phyloP scores from a whole-genome alignment of 2,888 invertebrate genomes.

The Hydrotaea diabolus region DNA sequence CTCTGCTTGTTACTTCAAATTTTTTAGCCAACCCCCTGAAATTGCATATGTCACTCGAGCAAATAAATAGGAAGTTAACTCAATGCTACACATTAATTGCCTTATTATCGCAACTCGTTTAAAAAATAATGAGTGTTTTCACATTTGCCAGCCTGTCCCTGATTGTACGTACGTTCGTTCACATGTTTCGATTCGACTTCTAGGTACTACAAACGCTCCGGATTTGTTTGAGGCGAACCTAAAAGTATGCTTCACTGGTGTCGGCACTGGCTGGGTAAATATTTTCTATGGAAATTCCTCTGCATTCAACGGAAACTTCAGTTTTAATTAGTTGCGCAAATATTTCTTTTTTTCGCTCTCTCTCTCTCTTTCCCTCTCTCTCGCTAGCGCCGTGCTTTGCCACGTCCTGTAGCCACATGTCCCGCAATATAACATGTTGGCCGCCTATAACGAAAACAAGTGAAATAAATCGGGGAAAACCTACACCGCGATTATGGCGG shows the following conservation, averaged over 20 bases:
- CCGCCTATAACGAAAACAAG: constrained; percentile 3
- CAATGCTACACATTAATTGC: constrained; percentile 65
- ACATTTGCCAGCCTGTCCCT: constrained; percentile 16
- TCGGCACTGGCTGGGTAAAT: constrained; percentile 37
- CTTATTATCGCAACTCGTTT: constrained; percentile 66
- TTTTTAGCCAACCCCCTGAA: not conserved
- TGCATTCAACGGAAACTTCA: constrained; percentile 65
- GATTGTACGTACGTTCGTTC: constrained; percentile 7
- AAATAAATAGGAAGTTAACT: constrained; percentile 44
- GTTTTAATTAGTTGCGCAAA: constrained; percentile 71
- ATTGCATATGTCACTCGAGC: not conserved
- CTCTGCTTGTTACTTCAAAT: not conserved
- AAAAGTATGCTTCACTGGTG: constrained; percentile 47
- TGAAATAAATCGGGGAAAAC: not conserved
- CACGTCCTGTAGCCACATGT: constrained; percentile 26
- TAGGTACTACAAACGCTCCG: not conserved
- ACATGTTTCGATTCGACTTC: constrained; percentile 17
- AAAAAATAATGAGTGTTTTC: constrained; percentile 54
- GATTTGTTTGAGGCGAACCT: constrained; percentile 34
- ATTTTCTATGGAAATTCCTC: constrained; percentile 59
- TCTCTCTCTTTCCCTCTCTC: not conserved
- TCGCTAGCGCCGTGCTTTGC: constrained; percentile 7
- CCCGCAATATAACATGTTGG: constrained; percentile 12
- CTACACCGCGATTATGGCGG: constrained; percentile 21
- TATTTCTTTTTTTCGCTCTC: constrained; percentile 58